Evolutionary conservation across 2,888 invertebrate species (phyloP).

Genomic region (Pecten maximus): DNA sequence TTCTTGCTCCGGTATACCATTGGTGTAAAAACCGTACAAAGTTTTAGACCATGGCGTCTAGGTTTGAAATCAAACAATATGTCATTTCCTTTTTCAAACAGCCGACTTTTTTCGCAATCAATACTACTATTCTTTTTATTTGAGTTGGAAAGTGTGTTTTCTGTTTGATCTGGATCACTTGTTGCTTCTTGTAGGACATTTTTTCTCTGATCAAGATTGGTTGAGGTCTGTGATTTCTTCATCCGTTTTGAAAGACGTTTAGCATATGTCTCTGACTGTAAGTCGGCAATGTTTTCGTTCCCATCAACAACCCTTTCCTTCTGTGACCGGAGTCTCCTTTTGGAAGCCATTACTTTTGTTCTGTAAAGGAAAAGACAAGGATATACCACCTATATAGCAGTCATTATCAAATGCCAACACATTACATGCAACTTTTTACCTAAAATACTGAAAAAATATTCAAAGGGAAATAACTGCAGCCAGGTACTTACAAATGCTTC

Average conservation of each 20-base stretch:
- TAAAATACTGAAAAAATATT: background rate
- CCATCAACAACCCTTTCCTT: background rate
- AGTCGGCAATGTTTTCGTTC: background rate
- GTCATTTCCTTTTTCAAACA: background rate
- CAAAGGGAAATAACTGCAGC: background rate
- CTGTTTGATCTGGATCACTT: background rate
- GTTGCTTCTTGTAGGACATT: background rate
- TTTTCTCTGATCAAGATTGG: background rate
- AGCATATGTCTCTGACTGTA: background rate
- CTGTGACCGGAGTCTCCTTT: background rate
- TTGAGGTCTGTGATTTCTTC: background rate
- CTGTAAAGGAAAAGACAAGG: background rate
- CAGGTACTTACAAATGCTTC: too few species aligned
- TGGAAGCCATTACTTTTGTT: background rate
- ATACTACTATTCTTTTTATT: background rate
- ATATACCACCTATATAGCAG: background rate
- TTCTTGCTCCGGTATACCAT: constrained; percentile 48
- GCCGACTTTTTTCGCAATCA: background rate
- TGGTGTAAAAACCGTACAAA: constrained; percentile 34
- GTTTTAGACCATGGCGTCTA: constrained; percentile 4
- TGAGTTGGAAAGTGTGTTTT: background rate
- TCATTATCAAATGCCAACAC: background rate
- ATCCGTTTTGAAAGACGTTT: background rate
- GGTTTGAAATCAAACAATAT: constrained; percentile 43
- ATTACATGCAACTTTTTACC: background rate